phyloP scores from a whole-genome alignment of 92 coral and sea anemone genomes.

The Muricea muricata region DNA sequence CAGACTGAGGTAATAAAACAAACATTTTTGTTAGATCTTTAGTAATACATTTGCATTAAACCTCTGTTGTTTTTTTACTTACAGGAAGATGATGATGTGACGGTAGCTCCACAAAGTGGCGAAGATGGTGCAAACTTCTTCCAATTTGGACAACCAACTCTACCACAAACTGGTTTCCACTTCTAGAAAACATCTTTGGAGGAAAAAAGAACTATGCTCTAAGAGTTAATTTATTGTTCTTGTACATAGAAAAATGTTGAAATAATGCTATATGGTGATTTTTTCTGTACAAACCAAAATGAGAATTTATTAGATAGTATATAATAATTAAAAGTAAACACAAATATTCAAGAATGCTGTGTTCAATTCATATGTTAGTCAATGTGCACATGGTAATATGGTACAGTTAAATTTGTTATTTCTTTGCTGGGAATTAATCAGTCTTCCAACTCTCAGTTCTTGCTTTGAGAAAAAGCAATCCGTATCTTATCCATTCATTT shows the following conservation, averaged over 20 bases:
- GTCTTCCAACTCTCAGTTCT: no score
- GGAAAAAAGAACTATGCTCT: neutral
- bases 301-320: neutral
- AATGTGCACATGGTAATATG: no score
- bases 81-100: constrained; percentile 32
- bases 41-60: no score
- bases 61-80: neutral
- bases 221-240: constrained; percentile 8
- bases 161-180: constrained; percentile 35
- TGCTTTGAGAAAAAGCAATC: no score
- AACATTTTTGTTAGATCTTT: no score
- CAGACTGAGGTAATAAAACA: constrained; percentile 74
- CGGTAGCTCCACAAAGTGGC: constrained; percentile 5
- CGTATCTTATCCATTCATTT: no score
- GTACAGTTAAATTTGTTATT: no score
- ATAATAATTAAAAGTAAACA: neutral
- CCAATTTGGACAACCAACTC: constrained; percentile 27
- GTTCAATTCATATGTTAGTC: no score
- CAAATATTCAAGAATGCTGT: no score
- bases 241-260: neutral
- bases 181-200: neutral
- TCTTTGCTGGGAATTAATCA: no score
- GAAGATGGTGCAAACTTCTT: neutral
- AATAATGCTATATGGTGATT: neutral
- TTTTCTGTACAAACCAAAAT: constrained; percentile 3